phyloP scores from a whole-genome alignment of 92 coral and sea anemone genomes.

The Phenganax marumi region DNA sequence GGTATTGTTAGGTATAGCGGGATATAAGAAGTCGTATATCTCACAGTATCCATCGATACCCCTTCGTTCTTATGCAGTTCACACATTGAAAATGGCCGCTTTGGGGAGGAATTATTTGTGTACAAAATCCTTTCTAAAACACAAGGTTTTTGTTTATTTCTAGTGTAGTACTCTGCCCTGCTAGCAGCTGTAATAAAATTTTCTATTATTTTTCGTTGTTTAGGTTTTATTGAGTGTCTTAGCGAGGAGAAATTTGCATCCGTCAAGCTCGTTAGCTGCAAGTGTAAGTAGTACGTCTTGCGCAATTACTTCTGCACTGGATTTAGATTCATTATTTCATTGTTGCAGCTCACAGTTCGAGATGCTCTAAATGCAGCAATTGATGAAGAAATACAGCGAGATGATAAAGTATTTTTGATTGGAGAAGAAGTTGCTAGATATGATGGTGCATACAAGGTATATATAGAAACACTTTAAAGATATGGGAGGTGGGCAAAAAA shows the following conservation, averaged over 20 bases:
- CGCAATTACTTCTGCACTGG: not conserved
- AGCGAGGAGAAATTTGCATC: slow-evolving; percentile 3
- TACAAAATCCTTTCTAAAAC: slow-evolving; percentile 5
- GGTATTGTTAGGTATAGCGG: no score
- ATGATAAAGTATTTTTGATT: slow-evolving; percentile 84
- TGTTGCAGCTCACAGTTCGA: slow-evolving; percentile 66
- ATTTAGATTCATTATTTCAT: not conserved
- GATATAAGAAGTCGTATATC: no score
- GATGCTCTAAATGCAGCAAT: slow-evolving; percentile 93
- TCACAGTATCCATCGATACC: no score
- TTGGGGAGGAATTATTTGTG: not conserved
- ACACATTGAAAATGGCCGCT: slow-evolving; percentile 25
- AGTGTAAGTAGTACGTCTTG: slow-evolving; percentile 6
- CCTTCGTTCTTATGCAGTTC: not conserved
- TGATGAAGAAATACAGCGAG: slow-evolving; percentile 87
- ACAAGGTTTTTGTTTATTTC: slow-evolving; percentile 18
- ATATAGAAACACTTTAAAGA: not conserved
- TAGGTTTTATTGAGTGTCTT: slow-evolving; percentile 12
- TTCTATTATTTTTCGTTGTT: not conserved
- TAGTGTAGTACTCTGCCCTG: not conserved
- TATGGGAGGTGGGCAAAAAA: not conserved
- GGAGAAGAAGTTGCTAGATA: slow-evolving; percentile 98
- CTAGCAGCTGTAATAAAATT: not conserved
- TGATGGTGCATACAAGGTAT: slow-evolving; percentile 97
- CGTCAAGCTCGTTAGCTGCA: slow-evolving; percentile 17